Evolutionary conservation across 2,888 invertebrate species (phyloP), one percentile per base, ranked within the genome.

Genomic region (Cheilosia grossa): DNA sequence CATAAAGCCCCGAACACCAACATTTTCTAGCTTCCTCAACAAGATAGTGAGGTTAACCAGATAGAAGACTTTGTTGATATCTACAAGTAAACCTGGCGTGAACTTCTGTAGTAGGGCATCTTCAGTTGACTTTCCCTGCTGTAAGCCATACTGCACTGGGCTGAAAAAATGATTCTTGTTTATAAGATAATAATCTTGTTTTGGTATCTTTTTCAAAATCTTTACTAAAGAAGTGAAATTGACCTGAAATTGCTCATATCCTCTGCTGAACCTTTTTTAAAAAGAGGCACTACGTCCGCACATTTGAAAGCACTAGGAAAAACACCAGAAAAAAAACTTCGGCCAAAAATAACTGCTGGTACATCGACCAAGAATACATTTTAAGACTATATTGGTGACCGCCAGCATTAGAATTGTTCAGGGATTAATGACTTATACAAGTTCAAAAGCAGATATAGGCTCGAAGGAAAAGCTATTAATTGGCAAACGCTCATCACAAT

Each of bases 161-260:
- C 19, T 59, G 21, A 47, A 72, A 72, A 53, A 61, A 10, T 61
- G 24, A 2, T 15, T 9, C n/a, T 59, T 72, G 13, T 37, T 40
- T 19, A 53, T 17, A 72, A 59, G 37, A 37, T 5, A 72, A 33
- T 13, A 59, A 21, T 40, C 72, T 49, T 3, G 10, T 9, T 17
- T 72, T 72, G 6, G 59, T 10, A 42, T 44, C 15, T 54, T 64
- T 74, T 56, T 64, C 63, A 24, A 64, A 74, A 30, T 64, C 19
- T 66, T 58, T 74, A 17, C 49, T 47, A 21, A 66, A n/a, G n/a
- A n/a, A n/a, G n/a, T n/a, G n/a, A n/a, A n/a, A n/a, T n/a, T n/a
- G n/a, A n/a, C n/a, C n/a, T n/a, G n/a, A n/a, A n/a, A n/a, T n/a
- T n/a, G n/a, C n/a, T n/a, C n/a, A n/a, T n/a, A n/a, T n/a, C n/a